A percentile compares a stretch with the other conserved stretches of the same genome.
phyloP scores from a whole-genome alignment of 2,113 vertebrate genomes.

The Spermophilus dauricus region DNA sequence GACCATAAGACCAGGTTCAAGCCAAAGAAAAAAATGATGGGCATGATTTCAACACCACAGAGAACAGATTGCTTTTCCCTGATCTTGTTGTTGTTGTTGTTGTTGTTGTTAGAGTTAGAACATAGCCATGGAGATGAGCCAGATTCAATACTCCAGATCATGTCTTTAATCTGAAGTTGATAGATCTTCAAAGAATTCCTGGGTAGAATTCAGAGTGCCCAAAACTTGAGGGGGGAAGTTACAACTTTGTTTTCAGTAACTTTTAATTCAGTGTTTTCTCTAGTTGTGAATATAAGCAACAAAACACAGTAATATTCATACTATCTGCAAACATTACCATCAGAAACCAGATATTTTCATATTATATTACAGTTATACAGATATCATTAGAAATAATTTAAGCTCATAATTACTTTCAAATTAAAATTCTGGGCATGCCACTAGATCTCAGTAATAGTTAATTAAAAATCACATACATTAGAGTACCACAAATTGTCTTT shows the following conservation, averaged over 20 bases:
- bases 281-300: not conserved
- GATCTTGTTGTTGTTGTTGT: too few species aligned
- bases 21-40: not conserved
- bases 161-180: not conserved
- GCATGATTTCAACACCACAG: not conserved
- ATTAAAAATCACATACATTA: not conserved
- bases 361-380: not conserved
- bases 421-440: not conserved
- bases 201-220: not conserved
- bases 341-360: conserved; percentile 4
- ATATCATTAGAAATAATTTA: not conserved
- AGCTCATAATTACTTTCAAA: not conserved
- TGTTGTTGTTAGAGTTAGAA: not conserved
- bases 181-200: not conserved
- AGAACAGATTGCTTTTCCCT: not conserved
- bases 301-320: not conserved
- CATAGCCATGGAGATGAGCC: not conserved
- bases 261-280: conserved; percentile 9
- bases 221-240: not conserved
- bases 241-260: not conserved
- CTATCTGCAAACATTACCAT: not conserved
- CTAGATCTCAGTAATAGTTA: conserved; percentile 11
- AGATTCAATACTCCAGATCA: not conserved
- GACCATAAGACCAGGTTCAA: not conserved
- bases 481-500: conserved; percentile 25